These are phyloP conservation scores for Pandion haliaetus DNA, from an alignment of 2,113 vertebrate genomes.

Conservation along the genomic window DNA sequence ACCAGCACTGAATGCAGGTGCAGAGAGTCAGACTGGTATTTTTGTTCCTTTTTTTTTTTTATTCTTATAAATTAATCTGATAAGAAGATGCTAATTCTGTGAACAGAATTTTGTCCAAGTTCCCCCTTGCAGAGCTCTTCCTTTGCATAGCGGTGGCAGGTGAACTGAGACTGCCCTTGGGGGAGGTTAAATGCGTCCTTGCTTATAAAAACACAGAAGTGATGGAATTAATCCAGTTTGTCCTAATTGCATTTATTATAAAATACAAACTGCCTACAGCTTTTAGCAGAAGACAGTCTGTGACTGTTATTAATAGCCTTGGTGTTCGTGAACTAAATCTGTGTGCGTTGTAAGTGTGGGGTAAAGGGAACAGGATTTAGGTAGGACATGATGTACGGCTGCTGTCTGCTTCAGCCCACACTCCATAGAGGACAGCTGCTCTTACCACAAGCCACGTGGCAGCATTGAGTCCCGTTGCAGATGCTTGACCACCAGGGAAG, in stretches of 20 bases:
- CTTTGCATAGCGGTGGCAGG: not conserved
- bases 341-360: not conserved
- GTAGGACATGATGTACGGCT: not conserved
- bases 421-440: not conserved
- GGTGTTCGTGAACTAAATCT: constrained; percentile 7
- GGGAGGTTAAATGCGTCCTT: not conserved
- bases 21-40: not conserved
- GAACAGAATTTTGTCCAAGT: constrained; percentile 28
- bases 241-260: constrained; percentile 79
- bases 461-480: not conserved
- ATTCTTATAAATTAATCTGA: not conserved
- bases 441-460: not conserved
- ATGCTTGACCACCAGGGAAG: not conserved
- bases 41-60: not conserved
- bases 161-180: not conserved
- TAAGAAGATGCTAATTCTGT: constrained; percentile 8
- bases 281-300: constrained; percentile 3
- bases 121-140: not conserved
- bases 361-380: not conserved
- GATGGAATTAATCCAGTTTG: constrained; percentile 43
- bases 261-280: constrained; percentile 7
- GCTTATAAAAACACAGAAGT: not conserved
- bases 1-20: not conserved
- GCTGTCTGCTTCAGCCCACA: not conserved
- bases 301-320: constrained; percentile 29